Percentiles rank a stretch among this genome's conserved stretches.
phyloP scores from a whole-genome alignment of 2,113 vertebrate species.

The Sitta europaea region DNA sequence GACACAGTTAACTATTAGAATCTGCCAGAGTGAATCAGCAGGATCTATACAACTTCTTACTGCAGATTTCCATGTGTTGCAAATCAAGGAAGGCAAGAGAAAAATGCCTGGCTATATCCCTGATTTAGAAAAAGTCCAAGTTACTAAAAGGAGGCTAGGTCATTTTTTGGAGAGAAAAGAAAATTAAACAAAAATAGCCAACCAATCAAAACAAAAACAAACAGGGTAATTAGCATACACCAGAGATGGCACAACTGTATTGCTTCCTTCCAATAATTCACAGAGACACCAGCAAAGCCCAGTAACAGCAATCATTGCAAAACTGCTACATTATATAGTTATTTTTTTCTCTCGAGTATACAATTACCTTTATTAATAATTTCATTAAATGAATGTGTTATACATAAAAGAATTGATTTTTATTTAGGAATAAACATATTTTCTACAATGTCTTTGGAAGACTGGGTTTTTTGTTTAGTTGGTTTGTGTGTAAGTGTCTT shows the following conservation, averaged over 20 bases:
- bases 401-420: not conserved
- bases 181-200: not conserved
- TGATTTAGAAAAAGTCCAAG: not conserved
- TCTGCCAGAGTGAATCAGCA: slow-evolving; percentile 52
- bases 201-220: not conserved
- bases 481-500: not conserved
- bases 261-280: not conserved
- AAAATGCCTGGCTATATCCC: not conserved
- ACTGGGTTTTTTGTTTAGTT: not conserved
- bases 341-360: not conserved
- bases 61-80: slow-evolving; percentile 13
- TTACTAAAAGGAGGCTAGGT: not conserved
- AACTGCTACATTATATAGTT: not conserved
- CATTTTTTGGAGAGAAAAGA: not conserved
- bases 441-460: not conserved
- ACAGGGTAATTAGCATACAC: not conserved
- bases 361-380: not conserved
- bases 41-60: slow-evolving; percentile 10
- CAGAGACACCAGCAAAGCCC: not conserved
- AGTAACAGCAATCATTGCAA: not conserved
- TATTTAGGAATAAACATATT: not conserved
- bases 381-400: not conserved
- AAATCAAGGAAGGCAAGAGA: not conserved
- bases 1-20: slow-evolving; percentile 27
- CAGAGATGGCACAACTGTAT: not conserved